A percentile compares a stretch with the other conserved stretches of the same genome.
Conservation (phyloP, 2,797 vertebrate genomes). For the Psittacula echo region DNA sequence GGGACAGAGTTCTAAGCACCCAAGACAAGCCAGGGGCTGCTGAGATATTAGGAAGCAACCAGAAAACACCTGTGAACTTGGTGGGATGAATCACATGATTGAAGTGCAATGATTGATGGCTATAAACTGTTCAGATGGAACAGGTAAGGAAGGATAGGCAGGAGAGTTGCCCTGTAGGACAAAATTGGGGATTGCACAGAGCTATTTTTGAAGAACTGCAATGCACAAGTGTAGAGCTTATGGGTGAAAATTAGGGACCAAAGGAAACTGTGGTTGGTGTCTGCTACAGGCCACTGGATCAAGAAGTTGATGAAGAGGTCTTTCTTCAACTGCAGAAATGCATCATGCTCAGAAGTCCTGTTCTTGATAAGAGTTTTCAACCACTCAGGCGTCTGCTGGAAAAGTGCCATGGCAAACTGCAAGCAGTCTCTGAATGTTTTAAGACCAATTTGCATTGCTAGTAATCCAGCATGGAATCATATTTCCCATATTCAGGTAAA, state of each 20-base stretch:
- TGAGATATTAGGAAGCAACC: background rate
- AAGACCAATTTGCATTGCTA: background rate
- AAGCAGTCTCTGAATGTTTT: background rate
- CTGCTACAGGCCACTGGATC: background rate
- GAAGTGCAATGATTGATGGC: background rate
- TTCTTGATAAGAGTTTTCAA: background rate
- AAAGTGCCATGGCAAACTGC: background rate
- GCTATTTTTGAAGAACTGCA: background rate
- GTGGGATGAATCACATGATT: background rate
- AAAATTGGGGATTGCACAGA: background rate
- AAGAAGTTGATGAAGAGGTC: background rate
- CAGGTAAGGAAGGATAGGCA: background rate
- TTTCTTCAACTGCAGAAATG: background rate
- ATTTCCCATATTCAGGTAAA: background rate
- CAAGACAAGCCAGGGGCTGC: background rate
- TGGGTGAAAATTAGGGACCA: background rate
- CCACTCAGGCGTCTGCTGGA: background rate
- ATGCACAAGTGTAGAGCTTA: background rate
- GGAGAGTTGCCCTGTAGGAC: background rate
- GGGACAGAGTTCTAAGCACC: background rate
- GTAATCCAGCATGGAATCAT: background rate
- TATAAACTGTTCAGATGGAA: background rate
- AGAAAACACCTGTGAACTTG: background rate
- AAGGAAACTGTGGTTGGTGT: background rate
- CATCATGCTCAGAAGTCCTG: background rate